Evolutionary conservation across 2,797 vertebrate genomes (phyloP), one percentile per base, ranked within the genome.

Genomic region (Dermochelys coriacea): DNA sequence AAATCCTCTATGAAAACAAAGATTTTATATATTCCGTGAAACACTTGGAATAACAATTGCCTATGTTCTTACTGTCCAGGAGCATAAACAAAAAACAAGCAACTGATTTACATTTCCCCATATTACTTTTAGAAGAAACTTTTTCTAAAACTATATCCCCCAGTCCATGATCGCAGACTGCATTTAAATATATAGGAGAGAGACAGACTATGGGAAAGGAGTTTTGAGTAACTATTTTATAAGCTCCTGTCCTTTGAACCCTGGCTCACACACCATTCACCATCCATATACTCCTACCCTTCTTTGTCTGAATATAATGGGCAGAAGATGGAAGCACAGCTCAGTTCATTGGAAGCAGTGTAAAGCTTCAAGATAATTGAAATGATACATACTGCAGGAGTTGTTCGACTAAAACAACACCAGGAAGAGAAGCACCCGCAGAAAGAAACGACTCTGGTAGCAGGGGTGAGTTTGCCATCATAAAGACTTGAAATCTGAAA

Each of bases 321-420:
- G 93, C 87, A 96, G 91, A 93, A 96, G 91, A 90, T 93, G 86
- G 94, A 95, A 96, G 84, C 89, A 0, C 52, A 82, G 90, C 84
- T 96, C 82, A 75, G 82, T 93, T 97, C 93, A 94, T 90, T 97
- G 91, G 90, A 92, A 93, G 86, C 51, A 75, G n/a, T 84, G 82
- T 92, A 96, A 96, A 92, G 90, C 93, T 94, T 91, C 80, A 94
- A 93, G 93, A 94, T 96, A 94, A 96, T 92, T 96, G 95, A 96
- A 96, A 96, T 94, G 79, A 96, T 96, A 97, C 84, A 49, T 92
- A 92, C 92, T 96, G 90, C 92, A 95, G 74, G 78, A 96, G 49
- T 23, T 93, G 91, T 94, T 94, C 87, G 82, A 96, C 93, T 94
- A 93, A 94, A 96, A 94, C 82, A 87, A 87, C 94, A 95, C 61